These are phyloP conservation scores for Hirtodrosophila duncani DNA, from an alignment of 2,888 invertebrate genomes.

Conservation along the genomic window DNA sequence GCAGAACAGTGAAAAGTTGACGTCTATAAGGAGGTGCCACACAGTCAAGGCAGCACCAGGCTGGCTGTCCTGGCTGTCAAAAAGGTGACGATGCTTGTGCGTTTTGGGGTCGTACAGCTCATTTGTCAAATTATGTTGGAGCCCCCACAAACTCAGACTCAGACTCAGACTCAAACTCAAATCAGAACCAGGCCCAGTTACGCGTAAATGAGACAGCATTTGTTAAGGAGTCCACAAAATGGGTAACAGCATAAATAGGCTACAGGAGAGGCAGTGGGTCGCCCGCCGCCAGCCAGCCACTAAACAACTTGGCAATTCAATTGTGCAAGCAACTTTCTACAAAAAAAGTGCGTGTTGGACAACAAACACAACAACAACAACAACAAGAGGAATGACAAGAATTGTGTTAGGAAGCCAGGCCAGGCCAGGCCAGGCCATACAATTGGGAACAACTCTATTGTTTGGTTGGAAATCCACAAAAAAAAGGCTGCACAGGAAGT, in stretches of 20 bases:
- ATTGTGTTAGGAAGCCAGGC: too few species aligned
- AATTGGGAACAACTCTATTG: conserved; percentile 12
- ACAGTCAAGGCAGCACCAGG: too few species aligned
- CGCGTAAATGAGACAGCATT: conserved; percentile 66
- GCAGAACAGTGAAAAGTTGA: conserved; percentile 2
- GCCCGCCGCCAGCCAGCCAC: too few species aligned
- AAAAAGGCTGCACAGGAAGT: too few species aligned
- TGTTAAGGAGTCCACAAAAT: too few species aligned
- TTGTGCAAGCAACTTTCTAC: conserved; percentile 17
- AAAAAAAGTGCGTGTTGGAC: conserved; percentile 38
- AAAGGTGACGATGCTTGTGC: conserved; percentile 63
- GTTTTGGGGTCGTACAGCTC: conserved; percentile 20
- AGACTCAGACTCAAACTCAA: conserved; percentile 34
- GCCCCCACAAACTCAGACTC: conserved; percentile 7
- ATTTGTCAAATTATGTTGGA: conserved; percentile 62
- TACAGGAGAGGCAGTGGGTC: too few species aligned
- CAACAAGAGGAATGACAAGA: conserved; percentile 8
- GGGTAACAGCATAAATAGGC: too few species aligned
- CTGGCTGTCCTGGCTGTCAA: conserved; percentile 50
- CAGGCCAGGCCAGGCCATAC: conserved; percentile 7
- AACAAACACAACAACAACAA: conserved; percentile 25
- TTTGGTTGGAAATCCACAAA: too few species aligned
- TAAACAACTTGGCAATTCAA: conserved; percentile 15
- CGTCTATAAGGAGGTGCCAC: too few species aligned
- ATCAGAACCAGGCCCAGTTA: conserved; percentile 52